Conservation (phyloP, 2,797 vertebrate genomes). For the Chelon auratus region DNA sequence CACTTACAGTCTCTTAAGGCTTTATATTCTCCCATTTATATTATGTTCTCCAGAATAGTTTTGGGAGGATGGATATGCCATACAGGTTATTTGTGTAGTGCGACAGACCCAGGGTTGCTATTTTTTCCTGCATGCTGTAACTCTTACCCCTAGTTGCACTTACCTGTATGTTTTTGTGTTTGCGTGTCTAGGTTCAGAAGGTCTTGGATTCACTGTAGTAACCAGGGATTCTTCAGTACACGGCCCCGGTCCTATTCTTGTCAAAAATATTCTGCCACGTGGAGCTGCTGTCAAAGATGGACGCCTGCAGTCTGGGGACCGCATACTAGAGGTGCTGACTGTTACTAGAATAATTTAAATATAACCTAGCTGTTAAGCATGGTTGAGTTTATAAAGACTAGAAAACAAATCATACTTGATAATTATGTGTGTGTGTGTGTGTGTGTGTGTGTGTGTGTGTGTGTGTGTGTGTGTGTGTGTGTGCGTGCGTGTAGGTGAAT, state of each 20-base stretch:
- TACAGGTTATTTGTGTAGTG: conserved; percentile 12
- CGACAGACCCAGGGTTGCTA: neutral
- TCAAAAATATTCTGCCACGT: conserved; percentile 97
- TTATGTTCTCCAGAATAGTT: conserved; percentile 40
- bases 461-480: too few species aligned
- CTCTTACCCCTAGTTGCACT: neutral
- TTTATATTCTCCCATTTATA: conserved; percentile 48
- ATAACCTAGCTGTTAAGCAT: neutral
- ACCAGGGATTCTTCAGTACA: conserved; percentile 96
- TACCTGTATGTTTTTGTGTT: neutral
- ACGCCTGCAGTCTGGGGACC: conserved; percentile 94
- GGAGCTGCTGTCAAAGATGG: conserved; percentile 97
- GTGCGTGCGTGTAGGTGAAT: conserved; percentile 87
- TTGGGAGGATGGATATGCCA: conserved; percentile 6
- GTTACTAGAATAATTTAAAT: neutral
- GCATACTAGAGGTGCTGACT: conserved; percentile 91
- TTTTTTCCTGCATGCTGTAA: neutral
- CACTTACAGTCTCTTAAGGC: conserved; percentile 25
- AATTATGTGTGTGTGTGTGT: conserved; percentile 26
- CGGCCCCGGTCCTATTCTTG: conserved; percentile 95
- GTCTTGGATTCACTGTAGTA: conserved; percentile 97
- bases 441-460: conserved; percentile 69
- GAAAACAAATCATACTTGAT: neutral
- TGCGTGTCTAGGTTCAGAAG: conserved; percentile 88
- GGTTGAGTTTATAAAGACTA: neutral